A percentile compares a stretch with the other conserved stretches of the same genome.
Evolutionary conservation across 1,140 invertebrate genomes (phyloP).

Genomic region (Mya arenaria): DNA sequence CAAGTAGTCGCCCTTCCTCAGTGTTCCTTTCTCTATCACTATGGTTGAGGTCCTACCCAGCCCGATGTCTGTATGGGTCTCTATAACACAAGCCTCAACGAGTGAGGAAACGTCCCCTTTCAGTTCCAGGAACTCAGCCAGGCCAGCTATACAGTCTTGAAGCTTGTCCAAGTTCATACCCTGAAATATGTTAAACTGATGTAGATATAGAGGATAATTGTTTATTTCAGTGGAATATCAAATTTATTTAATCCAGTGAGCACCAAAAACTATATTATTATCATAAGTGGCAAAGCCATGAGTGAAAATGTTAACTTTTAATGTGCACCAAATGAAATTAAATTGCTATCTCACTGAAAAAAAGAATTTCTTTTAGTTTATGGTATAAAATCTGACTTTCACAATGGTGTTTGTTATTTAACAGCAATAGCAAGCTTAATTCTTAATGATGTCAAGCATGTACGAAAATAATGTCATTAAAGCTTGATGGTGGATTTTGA

Average conservation of each 20-base stretch:
- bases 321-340: too few relatives aligned
- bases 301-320: too few relatives aligned
- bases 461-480: too few relatives aligned
- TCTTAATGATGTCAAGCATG: too few relatives aligned
- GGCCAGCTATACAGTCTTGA: slow-evolving; percentile 90
- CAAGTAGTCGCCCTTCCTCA: slow-evolving; percentile 90
- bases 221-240: background rate
- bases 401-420: too few relatives aligned
- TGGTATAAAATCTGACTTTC: too few relatives aligned
- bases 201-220: background rate
- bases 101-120: slow-evolving; percentile 90
- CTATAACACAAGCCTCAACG: slow-evolving; percentile 95
- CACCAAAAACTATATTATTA: background rate
- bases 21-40: slow-evolving; percentile 93
- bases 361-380: too few relatives aligned
- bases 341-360: too few relatives aligned
- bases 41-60: slow-evolving; percentile 93
- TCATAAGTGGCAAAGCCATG: background rate
- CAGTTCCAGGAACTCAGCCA: slow-evolving; percentile 95
- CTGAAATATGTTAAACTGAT: slow-evolving; percentile 55
- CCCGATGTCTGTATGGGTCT: slow-evolving; percentile 89
- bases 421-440: too few relatives aligned
- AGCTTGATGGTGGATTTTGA: too few relatives aligned
- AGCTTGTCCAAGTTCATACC: slow-evolving; percentile 90
- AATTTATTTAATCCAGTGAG: background rate